Conservation (phyloP, 1,140 invertebrate species). For the Leptinotarsa defecta region DNA sequence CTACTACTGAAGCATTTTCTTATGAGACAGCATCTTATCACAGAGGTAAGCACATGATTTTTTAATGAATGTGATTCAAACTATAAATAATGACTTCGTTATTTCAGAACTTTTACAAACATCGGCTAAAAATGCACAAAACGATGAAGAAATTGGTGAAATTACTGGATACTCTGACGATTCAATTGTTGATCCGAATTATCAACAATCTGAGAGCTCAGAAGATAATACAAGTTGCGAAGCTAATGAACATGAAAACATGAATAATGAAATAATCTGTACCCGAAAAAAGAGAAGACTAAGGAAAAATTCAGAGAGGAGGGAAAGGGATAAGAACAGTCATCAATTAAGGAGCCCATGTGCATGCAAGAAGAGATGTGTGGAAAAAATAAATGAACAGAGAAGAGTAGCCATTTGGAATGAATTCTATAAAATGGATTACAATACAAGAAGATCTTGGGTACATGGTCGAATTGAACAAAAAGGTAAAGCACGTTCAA, state of each 20-base stretch:
- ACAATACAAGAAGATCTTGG: too few species aligned
- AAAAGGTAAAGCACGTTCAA: too few species aligned
- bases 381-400: too few species aligned
- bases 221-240: neutral
- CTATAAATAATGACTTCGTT: neutral
- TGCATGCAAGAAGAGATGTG: too few species aligned
- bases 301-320: conserved; percentile 1
- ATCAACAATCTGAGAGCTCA: conserved; percentile 2
- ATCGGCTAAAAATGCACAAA: neutral
- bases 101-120: neutral
- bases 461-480: too few species aligned
- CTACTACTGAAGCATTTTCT: neutral
- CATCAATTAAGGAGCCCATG: too few species aligned
- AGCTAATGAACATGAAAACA: neutral
- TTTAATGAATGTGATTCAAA: conserved; percentile 4
- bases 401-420: too few species aligned
- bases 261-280: neutral
- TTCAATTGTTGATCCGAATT: conserved; percentile 1
- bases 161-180: conserved; percentile 1
- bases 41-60: neutral
- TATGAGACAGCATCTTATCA: neutral
- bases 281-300: conserved; percentile 5
- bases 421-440: too few species aligned
- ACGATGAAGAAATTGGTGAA: neutral
- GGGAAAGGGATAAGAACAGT: too few species aligned